These are phyloP conservation scores for Oscarella lobularis DNA, from an alignment of 37 sponge, comb jelly and placozoan genomes.

Conservation along the genomic window DNA sequence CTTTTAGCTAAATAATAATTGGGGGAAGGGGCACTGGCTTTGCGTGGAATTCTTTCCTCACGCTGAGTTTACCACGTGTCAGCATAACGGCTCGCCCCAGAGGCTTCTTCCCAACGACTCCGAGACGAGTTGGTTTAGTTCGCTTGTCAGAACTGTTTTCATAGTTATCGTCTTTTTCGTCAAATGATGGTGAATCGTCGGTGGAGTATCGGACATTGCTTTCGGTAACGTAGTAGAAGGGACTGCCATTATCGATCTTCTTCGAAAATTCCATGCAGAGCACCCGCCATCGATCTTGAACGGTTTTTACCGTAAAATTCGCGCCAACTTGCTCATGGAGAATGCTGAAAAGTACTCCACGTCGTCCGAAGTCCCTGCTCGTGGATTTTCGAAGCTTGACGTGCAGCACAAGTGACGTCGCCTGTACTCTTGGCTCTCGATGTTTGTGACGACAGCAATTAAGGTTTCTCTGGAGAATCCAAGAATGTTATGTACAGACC, in stretches of 20 bases:
- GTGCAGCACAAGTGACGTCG: too few species aligned
- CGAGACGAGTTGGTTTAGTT: too few species aligned
- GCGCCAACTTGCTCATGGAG: background rate
- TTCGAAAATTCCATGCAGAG: background rate
- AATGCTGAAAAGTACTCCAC: background rate
- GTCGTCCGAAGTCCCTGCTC: background rate
- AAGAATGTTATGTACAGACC: background rate
- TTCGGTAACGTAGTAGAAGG: background rate
- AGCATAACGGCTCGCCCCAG: too few species aligned
- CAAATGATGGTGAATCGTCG: too few species aligned
- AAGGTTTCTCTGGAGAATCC: background rate
- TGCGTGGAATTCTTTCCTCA: too few species aligned
- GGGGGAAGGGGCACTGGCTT: too few species aligned
- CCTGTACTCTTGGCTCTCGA: background rate
- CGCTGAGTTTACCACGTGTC: too few species aligned
- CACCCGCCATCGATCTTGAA: background rate
- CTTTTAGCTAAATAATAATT: too few species aligned
- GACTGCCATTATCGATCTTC: background rate
- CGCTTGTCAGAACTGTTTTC: too few species aligned
- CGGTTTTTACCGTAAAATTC: background rate
- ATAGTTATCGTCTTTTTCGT: too few species aligned
- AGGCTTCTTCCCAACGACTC: too few species aligned
- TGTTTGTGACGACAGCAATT: background rate
- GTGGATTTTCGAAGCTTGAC: background rate
- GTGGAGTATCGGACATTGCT: too few species aligned